Percentiles rank a stretch among this genome's conserved stretches.
Evolutionary conservation across 2,797 vertebrate genomes (phyloP).

Genomic region (Lutjanus argentimaculatus): DNA sequence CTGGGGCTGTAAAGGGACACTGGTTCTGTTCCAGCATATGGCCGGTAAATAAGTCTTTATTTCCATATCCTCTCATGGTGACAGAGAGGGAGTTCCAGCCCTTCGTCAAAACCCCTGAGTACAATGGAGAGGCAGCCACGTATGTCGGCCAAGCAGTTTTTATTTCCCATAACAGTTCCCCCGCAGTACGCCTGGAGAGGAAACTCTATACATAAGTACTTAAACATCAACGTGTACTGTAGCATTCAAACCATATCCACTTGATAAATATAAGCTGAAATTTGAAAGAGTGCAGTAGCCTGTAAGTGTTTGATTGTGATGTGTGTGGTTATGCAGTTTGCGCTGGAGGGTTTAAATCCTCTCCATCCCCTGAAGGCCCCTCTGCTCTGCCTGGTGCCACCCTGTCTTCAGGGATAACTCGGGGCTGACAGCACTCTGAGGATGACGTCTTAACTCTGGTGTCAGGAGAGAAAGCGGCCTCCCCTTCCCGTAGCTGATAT

Average conservation of each 20-base stretch:
- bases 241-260: slow-evolving; percentile 22
- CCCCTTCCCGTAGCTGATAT: slow-evolving; percentile 28
- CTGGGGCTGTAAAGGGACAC: slow-evolving; percentile 58
- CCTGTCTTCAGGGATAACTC: slow-evolving; percentile 66
- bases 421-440: slow-evolving; percentile 60
- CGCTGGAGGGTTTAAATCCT: slow-evolving; percentile 47
- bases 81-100: slow-evolving; percentile 59
- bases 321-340: slow-evolving; percentile 47
- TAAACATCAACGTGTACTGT: slow-evolving; percentile 49
- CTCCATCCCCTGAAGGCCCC: slow-evolving; percentile 50
- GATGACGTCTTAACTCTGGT: slow-evolving; percentile 67
- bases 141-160: slow-evolving; percentile 61
- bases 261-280: slow-evolving; percentile 44
- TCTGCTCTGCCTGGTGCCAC: slow-evolving; percentile 65
- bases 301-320: slow-evolving; percentile 49
- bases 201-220: slow-evolving; percentile 63
- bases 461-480: slow-evolving; percentile 52
- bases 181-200: slow-evolving; percentile 36
- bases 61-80: slow-evolving; percentile 64
- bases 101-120: slow-evolving; percentile 61
- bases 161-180: slow-evolving; percentile 63
- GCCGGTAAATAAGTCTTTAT: slow-evolving; percentile 68
- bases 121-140: slow-evolving; percentile 61
- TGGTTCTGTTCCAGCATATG: slow-evolving; percentile 49
- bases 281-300: slow-evolving; percentile 31